These are phyloP conservation scores for Plodia interpunctella DNA, from an alignment of 1,140 invertebrate species.

Conservation along the genomic window DNA sequence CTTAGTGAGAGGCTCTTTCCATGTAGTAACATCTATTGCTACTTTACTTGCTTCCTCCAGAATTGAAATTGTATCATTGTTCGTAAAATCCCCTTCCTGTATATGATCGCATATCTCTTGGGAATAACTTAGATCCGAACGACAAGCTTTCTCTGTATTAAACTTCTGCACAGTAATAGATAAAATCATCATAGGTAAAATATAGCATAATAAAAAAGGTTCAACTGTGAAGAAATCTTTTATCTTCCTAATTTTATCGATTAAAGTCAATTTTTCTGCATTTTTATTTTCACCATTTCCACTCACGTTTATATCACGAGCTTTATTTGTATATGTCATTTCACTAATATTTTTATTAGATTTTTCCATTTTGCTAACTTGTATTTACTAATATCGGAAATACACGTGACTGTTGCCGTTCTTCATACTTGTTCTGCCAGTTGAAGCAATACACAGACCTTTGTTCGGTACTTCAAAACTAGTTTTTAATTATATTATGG, in stretches of 20 bases:
- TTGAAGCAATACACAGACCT: not conserved
- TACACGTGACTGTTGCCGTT: slow-evolving; percentile 33
- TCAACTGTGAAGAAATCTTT: slow-evolving; percentile 74
- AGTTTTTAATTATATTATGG: slow-evolving; percentile 30
- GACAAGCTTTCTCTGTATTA: slow-evolving; percentile 80
- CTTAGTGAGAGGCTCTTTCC: slow-evolving; percentile 76
- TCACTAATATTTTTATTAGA: slow-evolving; percentile 25
- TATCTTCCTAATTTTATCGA: not conserved
- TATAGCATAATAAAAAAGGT: slow-evolving; percentile 76
- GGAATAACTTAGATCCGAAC: slow-evolving; percentile 76
- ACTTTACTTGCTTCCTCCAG: slow-evolving; percentile 54
- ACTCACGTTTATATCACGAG: slow-evolving; percentile 14
- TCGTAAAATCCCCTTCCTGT: slow-evolving; percentile 43
- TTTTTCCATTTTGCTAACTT: slow-evolving; percentile 15
- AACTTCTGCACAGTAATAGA: slow-evolving; percentile 77
- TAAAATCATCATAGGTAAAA: slow-evolving; percentile 74
- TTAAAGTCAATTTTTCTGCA: slow-evolving; percentile 13
- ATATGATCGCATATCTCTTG: slow-evolving; percentile 72
- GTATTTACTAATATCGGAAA: not conserved
- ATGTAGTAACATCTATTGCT: slow-evolving; percentile 72
- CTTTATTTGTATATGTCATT: slow-evolving; percentile 18
- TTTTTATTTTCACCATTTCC: slow-evolving; percentile 13
- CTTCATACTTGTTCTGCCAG: slow-evolving; percentile 15
- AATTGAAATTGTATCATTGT: slow-evolving; percentile 44
- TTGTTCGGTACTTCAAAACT: slow-evolving; percentile 36